Base-by-base conservation (phyloP, 2,888 invertebrate species). In the Acrobasis suavella region DNA sequence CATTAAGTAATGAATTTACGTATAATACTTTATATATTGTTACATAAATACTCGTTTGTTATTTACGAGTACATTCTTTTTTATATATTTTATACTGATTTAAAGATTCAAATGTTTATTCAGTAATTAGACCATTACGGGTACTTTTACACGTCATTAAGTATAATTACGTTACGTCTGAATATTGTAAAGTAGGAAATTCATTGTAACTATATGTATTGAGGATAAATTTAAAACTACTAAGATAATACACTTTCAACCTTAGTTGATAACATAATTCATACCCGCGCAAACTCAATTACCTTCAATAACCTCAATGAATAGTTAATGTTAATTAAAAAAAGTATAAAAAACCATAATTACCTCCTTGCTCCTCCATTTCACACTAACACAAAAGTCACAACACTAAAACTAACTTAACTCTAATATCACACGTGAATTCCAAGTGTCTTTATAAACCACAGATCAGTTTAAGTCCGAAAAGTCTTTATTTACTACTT, bases 281-380 rank as follows among this genome's bases (percentile, higher is more conserved):
- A 7, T 32, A 6, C 32, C 32, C 32, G 32, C 7, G 32, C 32
- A 32, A 32, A 32, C 0, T 32, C 32, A 32, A 32, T 32, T 32
- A 32, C 32, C 7, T 7, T 32, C 5, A 32, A 32, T 7, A 32
- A 32, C 2, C 32, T 32, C 2, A 32, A 32, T 32, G 32, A n/a
- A 8, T 32, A 32, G 7, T 32, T 6, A 32, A 32, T 32, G 2
- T 32, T 32, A 32, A 32, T 32, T 32, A 32, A 54, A 8, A 14
- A 50, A 6, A 8, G 12, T 38, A n/a, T 16, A 16, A 37, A 42
- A 52, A 56, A 51, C 50, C 15, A 59, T 60, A 72, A 72, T 78
- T 76, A 91, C 91, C 91, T 84, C 80, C 87, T 71, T 88, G 83
- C 68, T 90, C 91, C 69, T 89, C 91, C 91, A 91, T 91, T 54